These are phyloP conservation scores for Percina caprodes DNA, from an alignment of 2,113 vertebrate genomes.

Conservation along the genomic window DNA sequence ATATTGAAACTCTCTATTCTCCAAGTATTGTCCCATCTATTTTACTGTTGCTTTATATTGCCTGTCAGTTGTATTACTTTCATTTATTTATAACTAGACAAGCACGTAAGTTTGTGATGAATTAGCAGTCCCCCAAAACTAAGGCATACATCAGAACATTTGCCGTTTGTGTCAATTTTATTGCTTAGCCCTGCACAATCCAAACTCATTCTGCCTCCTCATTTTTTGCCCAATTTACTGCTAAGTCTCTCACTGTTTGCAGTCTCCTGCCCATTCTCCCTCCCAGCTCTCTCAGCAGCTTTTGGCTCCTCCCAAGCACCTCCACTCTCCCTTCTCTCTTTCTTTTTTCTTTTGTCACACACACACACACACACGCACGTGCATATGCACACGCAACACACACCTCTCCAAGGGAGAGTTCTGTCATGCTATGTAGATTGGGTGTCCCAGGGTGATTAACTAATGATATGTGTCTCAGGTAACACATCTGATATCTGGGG, in stretches of 20 bases:
- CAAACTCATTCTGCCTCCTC: slow-evolving; percentile 1
- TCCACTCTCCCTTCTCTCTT: neutral
- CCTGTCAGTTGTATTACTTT: neutral
- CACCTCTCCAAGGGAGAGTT: slow-evolving; percentile 69
- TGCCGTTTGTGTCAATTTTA: slow-evolving; percentile 21
- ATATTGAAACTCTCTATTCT: neutral
- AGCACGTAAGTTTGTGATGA: neutral
- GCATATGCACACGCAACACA: slow-evolving; percentile 21
- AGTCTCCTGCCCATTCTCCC: neutral
- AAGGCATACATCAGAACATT: neutral
- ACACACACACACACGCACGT: slow-evolving; percentile 25
- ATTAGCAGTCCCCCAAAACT: neutral
- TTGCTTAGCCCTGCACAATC: neutral
- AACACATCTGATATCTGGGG: slow-evolving; percentile 77
- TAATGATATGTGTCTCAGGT: slow-evolving; percentile 82
- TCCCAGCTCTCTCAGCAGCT: slow-evolving; percentile 36
- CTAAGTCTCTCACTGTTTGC: slow-evolving; percentile 23
- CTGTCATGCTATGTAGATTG: slow-evolving; percentile 77
- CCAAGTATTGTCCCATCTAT: neutral
- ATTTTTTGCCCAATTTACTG: slow-evolving; percentile 4
- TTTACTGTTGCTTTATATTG: neutral
- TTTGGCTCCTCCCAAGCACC: slow-evolving; percentile 10
- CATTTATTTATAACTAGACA: too few relatives aligned
- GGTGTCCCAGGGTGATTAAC: slow-evolving; percentile 80
- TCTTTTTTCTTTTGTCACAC: neutral